Conservation (phyloP, 1,140 invertebrate species). For the Whitmania pigra region DNA sequence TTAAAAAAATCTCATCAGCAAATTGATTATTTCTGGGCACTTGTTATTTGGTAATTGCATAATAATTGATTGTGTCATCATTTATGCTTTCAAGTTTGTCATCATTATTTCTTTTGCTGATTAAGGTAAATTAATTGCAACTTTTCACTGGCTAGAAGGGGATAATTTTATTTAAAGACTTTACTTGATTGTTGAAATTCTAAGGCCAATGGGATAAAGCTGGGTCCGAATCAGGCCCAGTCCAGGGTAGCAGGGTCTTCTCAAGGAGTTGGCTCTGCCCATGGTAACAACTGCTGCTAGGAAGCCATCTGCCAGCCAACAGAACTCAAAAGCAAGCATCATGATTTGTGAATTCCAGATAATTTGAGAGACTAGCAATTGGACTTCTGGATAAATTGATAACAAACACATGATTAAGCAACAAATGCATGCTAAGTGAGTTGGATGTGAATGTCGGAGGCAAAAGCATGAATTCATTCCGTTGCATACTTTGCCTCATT, state of each 20-base stretch:
- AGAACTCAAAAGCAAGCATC: background rate
- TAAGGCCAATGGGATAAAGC: constrained; percentile 22
- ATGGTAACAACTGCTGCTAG: constrained; percentile 16
- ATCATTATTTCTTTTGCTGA: no score
- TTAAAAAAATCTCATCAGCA: background rate
- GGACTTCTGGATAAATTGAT: no score
- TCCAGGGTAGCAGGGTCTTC: background rate
- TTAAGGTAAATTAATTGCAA: background rate
- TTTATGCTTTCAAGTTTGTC: background rate
- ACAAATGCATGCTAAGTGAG: no score
- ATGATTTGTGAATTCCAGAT: background rate
- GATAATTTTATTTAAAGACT: no score
- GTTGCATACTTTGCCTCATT: background rate
- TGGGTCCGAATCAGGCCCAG: constrained; percentile 15
- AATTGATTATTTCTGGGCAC: background rate
- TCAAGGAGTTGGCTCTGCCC: background rate
- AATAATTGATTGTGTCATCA: background rate
- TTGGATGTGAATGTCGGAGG: background rate
- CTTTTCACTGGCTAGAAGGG: background rate
- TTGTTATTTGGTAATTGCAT: background rate
- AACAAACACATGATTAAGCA: no score
- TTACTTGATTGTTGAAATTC: background rate
- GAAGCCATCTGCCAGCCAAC: background rate
- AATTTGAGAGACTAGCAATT: no score
- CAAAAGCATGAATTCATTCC: background rate